These are phyloP conservation scores for Pyrrhosoma nymphula DNA, from an alignment of 2,888 invertebrate genomes.

Conservation along the genomic window DNA sequence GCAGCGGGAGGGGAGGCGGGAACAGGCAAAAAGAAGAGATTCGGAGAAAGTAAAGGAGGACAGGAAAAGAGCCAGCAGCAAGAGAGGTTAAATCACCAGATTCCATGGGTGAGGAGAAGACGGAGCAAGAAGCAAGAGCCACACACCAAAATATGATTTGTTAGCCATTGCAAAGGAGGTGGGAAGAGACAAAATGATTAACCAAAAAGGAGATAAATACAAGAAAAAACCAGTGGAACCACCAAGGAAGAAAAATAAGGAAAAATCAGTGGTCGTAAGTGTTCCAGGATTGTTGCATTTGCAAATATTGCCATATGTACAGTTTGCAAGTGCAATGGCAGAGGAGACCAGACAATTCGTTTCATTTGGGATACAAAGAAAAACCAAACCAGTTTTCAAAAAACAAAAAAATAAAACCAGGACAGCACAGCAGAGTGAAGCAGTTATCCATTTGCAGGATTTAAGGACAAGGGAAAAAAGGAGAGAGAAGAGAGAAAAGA, in stretches of 20 bases:
- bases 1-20: slow-evolving; percentile 74
- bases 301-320: neutral
- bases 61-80: slow-evolving; percentile 51
- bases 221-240: neutral
- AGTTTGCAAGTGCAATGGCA: neutral
- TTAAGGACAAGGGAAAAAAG: neutral
- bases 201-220: slow-evolving; percentile 16
- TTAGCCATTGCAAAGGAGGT: slow-evolving; percentile 12
- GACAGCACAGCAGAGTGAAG: slow-evolving; percentile 25
- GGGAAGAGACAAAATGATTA: neutral
- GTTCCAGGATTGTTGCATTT: slow-evolving; percentile 1
- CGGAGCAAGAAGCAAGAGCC: slow-evolving; percentile 42
- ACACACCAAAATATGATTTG: slow-evolving; percentile 41
- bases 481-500: slow-evolving; percentile 46
- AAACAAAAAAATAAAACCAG: slow-evolving; percentile 38
- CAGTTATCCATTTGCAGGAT: slow-evolving; percentile 26
- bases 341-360: neutral
- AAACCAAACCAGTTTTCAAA: slow-evolving; percentile 17
- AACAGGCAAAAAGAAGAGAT: slow-evolving; percentile 60
- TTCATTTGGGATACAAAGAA: neutral
- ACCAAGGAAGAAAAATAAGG: neutral
- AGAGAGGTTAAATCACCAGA: slow-evolving; percentile 60
- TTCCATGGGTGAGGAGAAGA: neutral
- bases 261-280: neutral
- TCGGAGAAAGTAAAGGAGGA: slow-evolving; percentile 67